A percentile compares a stretch with the other conserved stretches of the same genome.
Evolutionary conservation across 2,888 invertebrate genomes (phyloP).

Genomic region (Fissipunctia ypsillon): DNA sequence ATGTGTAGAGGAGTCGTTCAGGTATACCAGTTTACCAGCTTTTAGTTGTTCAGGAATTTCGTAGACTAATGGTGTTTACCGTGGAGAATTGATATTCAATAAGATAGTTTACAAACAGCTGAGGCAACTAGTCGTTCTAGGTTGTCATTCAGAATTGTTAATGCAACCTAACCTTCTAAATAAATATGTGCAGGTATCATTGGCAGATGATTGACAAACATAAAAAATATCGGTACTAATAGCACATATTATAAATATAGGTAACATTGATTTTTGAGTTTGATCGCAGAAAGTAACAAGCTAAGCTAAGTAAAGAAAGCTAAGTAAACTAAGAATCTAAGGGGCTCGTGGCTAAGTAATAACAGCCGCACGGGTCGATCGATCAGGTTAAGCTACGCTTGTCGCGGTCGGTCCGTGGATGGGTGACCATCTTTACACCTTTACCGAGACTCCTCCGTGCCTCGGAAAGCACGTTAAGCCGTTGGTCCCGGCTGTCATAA

Average conservation of each 20-base stretch:
- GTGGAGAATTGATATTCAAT: slow-evolving; percentile 4
- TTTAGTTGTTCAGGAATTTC: slow-evolving; percentile 34
- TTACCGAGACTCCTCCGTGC: not conserved
- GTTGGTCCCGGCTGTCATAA: not conserved
- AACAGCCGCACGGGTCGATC: not conserved
- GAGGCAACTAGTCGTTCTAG: not conserved
- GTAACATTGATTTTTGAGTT: not conserved
- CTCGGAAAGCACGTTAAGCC: not conserved
- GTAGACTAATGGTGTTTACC: slow-evolving; percentile 19
- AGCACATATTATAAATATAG: not conserved
- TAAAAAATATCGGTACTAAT: not conserved
- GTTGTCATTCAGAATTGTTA: slow-evolving; percentile 4
- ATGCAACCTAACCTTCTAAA: slow-evolving; percentile 1
- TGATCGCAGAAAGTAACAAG: not conserved
- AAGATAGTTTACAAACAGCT: slow-evolving; percentile 10
- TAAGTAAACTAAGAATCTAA: too few relatives aligned
- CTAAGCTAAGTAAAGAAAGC: too few relatives aligned
- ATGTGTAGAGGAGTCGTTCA: slow-evolving; percentile 23
- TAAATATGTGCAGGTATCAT: slow-evolving; percentile 7
- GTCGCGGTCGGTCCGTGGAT: not conserved
- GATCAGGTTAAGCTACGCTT: not conserved
- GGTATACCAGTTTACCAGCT: slow-evolving; percentile 30
- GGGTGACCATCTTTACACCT: too few relatives aligned
- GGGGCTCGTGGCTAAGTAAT: not conserved
- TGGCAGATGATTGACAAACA: slow-evolving; percentile 5